Percentiles rank a stretch among this genome's conserved stretches.
Evolutionary conservation across 2,888 invertebrate genomes (phyloP).

Genomic region (Macropis europaea): DNA sequence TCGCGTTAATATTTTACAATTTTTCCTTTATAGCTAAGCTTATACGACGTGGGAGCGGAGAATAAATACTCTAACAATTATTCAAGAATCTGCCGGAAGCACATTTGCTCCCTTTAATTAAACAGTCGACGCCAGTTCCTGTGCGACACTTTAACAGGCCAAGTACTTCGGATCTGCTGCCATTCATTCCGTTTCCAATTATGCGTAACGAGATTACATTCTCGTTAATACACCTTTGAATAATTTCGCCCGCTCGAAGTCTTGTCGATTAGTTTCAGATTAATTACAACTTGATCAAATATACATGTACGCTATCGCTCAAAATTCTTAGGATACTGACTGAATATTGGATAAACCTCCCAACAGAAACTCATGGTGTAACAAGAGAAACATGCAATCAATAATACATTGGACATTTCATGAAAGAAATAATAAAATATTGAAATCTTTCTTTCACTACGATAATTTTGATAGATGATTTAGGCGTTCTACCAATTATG

Average conservation of each 20-base stretch:
- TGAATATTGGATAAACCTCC: too few species aligned
- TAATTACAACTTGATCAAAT: background rate
- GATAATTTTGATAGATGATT: too few species aligned
- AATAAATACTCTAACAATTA: slow-evolving; percentile 15
- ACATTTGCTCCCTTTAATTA: slow-evolving; percentile 21
- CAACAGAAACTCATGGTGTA: too few species aligned
- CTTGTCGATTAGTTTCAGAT: background rate
- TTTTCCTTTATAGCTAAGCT: background rate
- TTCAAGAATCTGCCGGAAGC: slow-evolving; percentile 14
- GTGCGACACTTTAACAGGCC: background rate
- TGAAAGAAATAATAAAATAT: too few species aligned
- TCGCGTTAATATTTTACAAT: background rate
- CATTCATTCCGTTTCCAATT: slow-evolving; percentile 24
- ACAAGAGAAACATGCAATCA: too few species aligned
- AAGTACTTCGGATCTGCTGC: background rate
- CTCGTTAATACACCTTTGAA: slow-evolving; percentile 13
- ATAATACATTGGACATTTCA: too few species aligned
- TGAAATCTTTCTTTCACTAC: too few species aligned
- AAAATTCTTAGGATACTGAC: too few species aligned
- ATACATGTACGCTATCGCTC: too few species aligned
- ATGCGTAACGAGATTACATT: slow-evolving; percentile 18
- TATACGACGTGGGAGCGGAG: background rate
- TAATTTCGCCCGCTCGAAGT: background rate
- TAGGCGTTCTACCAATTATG: too few species aligned
- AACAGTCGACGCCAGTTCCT: slow-evolving; percentile 20